A percentile compares a stretch with the other conserved stretches of the same genome.
phyloP scores from a whole-genome alignment of 1,140 invertebrate genomes.

The Chlorops oryzae region DNA sequence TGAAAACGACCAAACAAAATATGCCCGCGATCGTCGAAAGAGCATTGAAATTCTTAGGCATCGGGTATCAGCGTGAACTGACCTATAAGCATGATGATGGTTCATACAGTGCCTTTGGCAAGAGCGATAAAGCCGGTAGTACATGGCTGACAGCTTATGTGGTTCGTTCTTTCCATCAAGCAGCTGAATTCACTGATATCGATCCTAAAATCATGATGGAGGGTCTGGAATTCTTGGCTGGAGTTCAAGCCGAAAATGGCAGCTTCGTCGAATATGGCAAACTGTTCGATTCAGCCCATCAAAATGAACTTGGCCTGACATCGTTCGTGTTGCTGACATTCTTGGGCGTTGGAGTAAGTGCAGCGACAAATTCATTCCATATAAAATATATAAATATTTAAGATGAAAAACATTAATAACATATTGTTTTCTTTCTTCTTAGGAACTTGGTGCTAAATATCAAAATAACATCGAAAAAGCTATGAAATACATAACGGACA shows the following conservation, averaged over 20 bases:
- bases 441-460: conserved; percentile 49
- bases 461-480: conserved; percentile 67
- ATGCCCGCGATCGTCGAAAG: conserved; percentile 47
- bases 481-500: conserved; percentile 69
- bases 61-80: conserved; percentile 87
- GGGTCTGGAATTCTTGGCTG: conserved; percentile 77
- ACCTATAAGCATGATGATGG: conserved; percentile 84
- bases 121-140: conserved; percentile 67
- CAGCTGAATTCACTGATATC: conserved; percentile 70
- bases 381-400: neutral
- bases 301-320: conserved; percentile 66
- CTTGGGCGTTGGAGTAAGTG: conserved; percentile 60
- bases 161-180: conserved; percentile 78
- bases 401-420: conserved; percentile 3
- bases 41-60: conserved; percentile 70
- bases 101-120: conserved; percentile 92
- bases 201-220: conserved; percentile 67
- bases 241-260: conserved; percentile 55
- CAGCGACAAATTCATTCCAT: neutral
- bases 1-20: conserved; percentile 34
- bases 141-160: conserved; percentile 94
- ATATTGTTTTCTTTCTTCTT: conserved; percentile 14
- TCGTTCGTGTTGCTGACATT: conserved; percentile 79
- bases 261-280: conserved; percentile 74
- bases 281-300: conserved; percentile 48